phyloP scores from a whole-genome alignment of 1,140 invertebrate genomes.

The Drosophila bifasciata region DNA sequence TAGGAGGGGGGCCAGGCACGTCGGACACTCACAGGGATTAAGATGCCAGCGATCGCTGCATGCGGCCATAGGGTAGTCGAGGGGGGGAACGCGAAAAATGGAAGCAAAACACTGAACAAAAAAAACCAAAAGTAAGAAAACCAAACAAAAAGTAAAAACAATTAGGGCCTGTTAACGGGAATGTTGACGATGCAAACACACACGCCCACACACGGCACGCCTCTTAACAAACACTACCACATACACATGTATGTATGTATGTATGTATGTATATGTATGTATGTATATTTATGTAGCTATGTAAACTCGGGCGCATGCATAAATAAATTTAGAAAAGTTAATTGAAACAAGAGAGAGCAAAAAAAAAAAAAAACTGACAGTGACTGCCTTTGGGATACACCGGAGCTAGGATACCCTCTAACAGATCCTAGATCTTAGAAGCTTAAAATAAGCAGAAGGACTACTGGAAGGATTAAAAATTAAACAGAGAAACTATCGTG shows the following conservation, averaged over 20 bases:
- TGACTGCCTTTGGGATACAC: not conserved
- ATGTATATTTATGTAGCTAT: not conserved
- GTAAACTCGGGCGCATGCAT: conserved; percentile 27
- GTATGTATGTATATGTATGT: not conserved
- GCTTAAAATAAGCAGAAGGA: too few species aligned
- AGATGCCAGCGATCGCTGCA: conserved; percentile 34
- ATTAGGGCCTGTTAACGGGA: conserved; percentile 45
- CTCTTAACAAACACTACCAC: conserved; percentile 2
- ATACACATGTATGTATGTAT: conserved; percentile 1
- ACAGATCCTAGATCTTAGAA: too few species aligned
- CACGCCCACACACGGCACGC: conserved; percentile 10
- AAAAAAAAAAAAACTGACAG: conserved; percentile 2
- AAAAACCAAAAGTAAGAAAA: conserved; percentile 15
- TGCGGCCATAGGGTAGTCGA: conserved; percentile 3
- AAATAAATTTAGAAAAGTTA: conserved; percentile 58
- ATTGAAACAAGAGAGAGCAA: conserved; percentile 43
- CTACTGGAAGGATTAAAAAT: too few species aligned
- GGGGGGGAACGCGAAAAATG: not conserved
- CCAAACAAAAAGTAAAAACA: conserved; percentile 30
- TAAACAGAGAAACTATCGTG: too few species aligned
- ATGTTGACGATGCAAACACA: conserved; percentile 49
- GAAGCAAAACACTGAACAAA: not conserved
- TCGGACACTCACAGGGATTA: conserved; percentile 18
- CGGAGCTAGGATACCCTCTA: too few species aligned
- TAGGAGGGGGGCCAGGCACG: too few species aligned